Conservation (phyloP, 2,113 vertebrate species). For the Leptodactylus fuscus region DNA sequence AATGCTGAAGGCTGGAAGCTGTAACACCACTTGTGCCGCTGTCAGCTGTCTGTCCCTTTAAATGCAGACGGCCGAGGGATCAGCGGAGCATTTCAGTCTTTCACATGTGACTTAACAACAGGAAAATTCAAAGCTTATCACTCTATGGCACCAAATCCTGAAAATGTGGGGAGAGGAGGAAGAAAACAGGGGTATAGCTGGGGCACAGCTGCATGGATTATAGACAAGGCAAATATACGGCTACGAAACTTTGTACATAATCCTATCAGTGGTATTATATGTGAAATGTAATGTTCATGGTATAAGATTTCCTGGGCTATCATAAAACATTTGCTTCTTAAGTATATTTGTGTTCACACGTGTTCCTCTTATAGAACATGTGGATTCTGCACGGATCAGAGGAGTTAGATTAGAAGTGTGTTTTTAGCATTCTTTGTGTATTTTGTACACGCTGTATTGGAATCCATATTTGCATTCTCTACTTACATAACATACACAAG, state of each 20-base stretch:
- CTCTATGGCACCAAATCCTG: conserved; percentile 3
- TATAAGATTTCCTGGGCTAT: background rate
- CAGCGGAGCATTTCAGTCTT: conserved; percentile 40
- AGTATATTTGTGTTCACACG: background rate
- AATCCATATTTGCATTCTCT: background rate
- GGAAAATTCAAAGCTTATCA: conserved; percentile 46
- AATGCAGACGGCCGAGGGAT: conserved; percentile 22
- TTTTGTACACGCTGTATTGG: background rate
- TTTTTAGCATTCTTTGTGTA: background rate
- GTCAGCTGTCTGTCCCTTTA: conserved; percentile 56
- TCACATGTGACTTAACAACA: conserved; percentile 51
- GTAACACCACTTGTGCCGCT: background rate
- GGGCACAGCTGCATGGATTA: conserved; percentile 37
- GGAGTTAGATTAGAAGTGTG: background rate
- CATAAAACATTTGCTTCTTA: background rate
- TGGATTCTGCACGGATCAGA: background rate
- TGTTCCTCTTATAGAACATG: background rate
- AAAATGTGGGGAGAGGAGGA: background rate
- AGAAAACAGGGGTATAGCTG: background rate
- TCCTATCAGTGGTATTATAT: background rate
- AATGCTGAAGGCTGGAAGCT: background rate
- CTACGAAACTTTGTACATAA: background rate
- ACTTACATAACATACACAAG: background rate
- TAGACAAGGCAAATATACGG: no score
- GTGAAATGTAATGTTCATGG: background rate